Evolutionary conservation across 2,888 invertebrate genomes (phyloP).

Genomic region (Heliconius hortense): DNA sequence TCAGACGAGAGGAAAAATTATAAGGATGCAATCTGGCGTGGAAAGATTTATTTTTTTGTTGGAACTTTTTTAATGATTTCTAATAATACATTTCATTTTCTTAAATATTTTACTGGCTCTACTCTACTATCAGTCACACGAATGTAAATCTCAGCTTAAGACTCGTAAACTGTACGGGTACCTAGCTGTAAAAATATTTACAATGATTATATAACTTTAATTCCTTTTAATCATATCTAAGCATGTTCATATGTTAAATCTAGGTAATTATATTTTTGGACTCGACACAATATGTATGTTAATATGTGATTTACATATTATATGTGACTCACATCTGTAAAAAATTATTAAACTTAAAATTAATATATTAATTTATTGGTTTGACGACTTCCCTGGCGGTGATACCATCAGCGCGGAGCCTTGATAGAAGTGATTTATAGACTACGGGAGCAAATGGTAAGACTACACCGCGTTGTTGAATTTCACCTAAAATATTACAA

Average conservation of each 20-base stretch:
- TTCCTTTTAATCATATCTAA: not conserved
- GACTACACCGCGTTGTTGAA: constrained; percentile 96
- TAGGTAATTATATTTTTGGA: not conserved
- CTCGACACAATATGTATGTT: too few relatives aligned
- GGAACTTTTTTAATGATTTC: too few relatives aligned
- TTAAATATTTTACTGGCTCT: too few relatives aligned
- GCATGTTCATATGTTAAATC: not conserved
- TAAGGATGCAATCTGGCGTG: too few relatives aligned
- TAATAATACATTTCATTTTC: too few relatives aligned
- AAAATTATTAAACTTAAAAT: not conserved
- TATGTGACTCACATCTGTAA: too few relatives aligned
- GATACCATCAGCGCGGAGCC: constrained; percentile 93
- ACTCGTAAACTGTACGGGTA: not conserved
- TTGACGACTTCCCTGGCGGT: constrained; percentile 65
- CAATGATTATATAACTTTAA: not conserved
- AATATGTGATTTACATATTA: too few relatives aligned
- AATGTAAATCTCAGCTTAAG: too few relatives aligned
- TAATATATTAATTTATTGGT: constrained; percentile 60
- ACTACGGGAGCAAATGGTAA: constrained; percentile 95
- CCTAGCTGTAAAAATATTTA: constrained; percentile 1
- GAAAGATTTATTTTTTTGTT: too few relatives aligned
- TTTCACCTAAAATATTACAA: constrained; percentile 88
- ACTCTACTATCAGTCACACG: too few relatives aligned
- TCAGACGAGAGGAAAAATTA: too few relatives aligned
- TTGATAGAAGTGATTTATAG: constrained; percentile 94